These are phyloP conservation scores for Drosophila formosana DNA, from an alignment of 2,888 invertebrate genomes.

Conservation along the genomic window DNA sequence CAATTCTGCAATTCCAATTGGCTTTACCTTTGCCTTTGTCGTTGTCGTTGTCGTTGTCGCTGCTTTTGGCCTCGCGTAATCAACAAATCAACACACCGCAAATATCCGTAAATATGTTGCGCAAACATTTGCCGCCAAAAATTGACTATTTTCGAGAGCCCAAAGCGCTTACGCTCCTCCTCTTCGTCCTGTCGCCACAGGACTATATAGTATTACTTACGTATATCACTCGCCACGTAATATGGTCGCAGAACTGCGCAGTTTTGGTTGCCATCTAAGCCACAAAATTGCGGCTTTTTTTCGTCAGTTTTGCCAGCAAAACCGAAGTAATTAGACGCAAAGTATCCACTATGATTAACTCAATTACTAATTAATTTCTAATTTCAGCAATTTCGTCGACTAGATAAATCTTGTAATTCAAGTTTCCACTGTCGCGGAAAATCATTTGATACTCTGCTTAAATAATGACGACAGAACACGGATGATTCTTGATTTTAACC, in stretches of 20 bases:
- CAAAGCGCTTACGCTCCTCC: neutral
- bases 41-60: neutral
- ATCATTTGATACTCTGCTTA: neutral
- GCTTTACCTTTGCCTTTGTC: neutral
- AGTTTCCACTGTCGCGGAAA: neutral
- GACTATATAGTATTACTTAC: neutral
- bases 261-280: neutral
- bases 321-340: neutral
- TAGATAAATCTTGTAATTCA: neutral
- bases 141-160: constrained; percentile 45
- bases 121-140: constrained; percentile 55
- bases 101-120: constrained; percentile 51
- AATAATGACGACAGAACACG: too few relatives aligned
- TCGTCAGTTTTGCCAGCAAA: neutral
- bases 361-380: neutral
- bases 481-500: too few relatives aligned
- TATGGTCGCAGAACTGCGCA: neutral
- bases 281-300: neutral
- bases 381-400: neutral
- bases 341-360: neutral
- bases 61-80: constrained; percentile 33
- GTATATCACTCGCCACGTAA: neutral
- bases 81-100: constrained; percentile 51
- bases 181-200: neutral
- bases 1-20: constrained; percentile 14